Evolutionary conservation across 1,140 invertebrate genomes (phyloP).

Genomic region (Drosophila watanabei): DNA sequence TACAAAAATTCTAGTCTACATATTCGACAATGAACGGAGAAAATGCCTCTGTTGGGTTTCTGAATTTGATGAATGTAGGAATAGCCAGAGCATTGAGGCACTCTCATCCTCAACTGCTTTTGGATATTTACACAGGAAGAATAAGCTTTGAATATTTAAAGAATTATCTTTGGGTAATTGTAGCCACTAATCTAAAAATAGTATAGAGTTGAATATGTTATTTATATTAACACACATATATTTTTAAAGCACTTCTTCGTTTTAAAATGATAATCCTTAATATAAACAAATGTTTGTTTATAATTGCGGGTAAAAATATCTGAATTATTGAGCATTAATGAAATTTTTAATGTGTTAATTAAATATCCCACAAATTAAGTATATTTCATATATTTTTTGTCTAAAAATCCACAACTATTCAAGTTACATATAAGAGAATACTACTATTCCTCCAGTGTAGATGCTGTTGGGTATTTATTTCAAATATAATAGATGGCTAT

Average conservation of each 20-base stretch:
- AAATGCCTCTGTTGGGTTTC: constrained; percentile 30
- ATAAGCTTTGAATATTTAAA: neutral
- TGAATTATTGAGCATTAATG: neutral
- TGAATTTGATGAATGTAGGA: constrained; percentile 71
- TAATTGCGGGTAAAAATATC: neutral
- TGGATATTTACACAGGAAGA: constrained; percentile 13
- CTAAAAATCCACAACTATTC: neutral
- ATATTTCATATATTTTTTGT: neutral
- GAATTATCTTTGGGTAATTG: neutral
- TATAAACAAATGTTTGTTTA: too few species aligned
- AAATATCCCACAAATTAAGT: neutral
- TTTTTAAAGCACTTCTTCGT: neutral
- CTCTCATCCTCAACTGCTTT: constrained; percentile 13
- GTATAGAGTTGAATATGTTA: neutral
- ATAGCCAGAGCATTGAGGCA: constrained; percentile 32
- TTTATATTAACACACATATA: neutral
- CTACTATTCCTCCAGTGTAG: constrained; percentile 4
- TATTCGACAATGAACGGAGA: constrained; percentile 59
- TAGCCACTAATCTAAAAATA: neutral
- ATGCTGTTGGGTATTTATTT: constrained; percentile 62
- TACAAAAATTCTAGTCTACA: constrained; percentile 69
- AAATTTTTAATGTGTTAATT: neutral
- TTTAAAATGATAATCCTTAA: neutral
- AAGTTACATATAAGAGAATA: too few species aligned
- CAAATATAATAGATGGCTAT: constrained; percentile 46